Conservation (phyloP, 1,140 invertebrate species). For the Catajapyx aquilonaris region DNA sequence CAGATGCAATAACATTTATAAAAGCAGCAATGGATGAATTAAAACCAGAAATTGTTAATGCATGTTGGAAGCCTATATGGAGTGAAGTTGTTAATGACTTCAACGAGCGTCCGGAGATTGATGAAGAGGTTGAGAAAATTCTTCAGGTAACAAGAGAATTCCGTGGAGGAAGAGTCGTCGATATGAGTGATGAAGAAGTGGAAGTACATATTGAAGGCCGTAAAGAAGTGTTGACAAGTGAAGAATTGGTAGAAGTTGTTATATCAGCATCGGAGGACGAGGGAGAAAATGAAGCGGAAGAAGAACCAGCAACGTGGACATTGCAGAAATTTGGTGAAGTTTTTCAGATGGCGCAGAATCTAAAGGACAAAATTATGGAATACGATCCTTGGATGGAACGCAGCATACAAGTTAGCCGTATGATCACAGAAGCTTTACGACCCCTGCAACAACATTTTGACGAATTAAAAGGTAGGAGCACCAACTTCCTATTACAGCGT, state of each 20-base stretch:
- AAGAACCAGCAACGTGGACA: background rate
- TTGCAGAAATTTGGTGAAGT: constrained; percentile 1
- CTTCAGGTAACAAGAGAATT: background rate
- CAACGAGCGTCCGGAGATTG: background rate
- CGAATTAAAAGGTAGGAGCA: too few species aligned
- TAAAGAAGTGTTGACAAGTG: background rate
- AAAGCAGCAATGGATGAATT: background rate
- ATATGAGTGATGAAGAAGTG: background rate
- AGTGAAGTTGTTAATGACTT: background rate
- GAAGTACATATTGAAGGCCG: background rate
- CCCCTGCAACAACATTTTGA: too few species aligned
- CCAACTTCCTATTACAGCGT: too few species aligned
- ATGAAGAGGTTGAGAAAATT: background rate
- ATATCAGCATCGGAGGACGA: background rate
- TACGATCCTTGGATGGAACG: too few species aligned
- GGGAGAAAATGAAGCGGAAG: constrained; percentile 1
- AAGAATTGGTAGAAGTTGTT: constrained; percentile 1
- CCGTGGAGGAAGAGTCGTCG: background rate
- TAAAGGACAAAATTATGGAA: too few species aligned
- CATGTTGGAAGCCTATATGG: background rate
- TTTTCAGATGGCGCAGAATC: background rate
- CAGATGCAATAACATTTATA: background rate
- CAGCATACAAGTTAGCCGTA: too few species aligned
- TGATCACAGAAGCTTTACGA: too few species aligned
- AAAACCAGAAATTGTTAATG: background rate